A percentile compares a stretch with the other conserved stretches of the same genome.
phyloP scores from a whole-genome alignment of 2,888 invertebrate genomes.

The Enoplolaimus lenunculus region DNA sequence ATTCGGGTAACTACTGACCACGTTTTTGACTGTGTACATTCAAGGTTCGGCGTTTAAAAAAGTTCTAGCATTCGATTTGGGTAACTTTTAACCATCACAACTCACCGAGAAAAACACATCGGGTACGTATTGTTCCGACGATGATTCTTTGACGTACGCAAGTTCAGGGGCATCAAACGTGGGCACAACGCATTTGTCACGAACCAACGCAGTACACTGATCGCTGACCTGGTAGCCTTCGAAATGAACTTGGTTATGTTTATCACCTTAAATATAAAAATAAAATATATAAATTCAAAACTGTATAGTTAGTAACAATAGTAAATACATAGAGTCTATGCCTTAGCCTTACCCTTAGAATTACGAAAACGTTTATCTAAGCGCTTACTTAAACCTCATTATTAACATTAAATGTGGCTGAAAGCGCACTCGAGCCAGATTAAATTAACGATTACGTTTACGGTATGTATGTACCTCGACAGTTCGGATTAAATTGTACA shows the following conservation, averaged over 20 bases:
- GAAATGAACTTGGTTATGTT: conserved; percentile 80
- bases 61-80: conserved; percentile 1
- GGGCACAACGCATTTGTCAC: conserved; percentile 80
- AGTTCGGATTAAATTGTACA: too few relatives aligned
- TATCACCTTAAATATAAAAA: conserved; percentile 55
- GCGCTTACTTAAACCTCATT: too few relatives aligned
- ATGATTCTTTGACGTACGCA: conserved; percentile 82
- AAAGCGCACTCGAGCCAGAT: too few relatives aligned
- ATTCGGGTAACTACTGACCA: neutral
- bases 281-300: too few relatives aligned
- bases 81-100: too few relatives aligned
- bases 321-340: too few relatives aligned
- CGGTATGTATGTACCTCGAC: too few relatives aligned
- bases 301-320: too few relatives aligned
- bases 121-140: conserved; percentile 77
- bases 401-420: too few relatives aligned
- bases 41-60: neutral
- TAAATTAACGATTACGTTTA: too few relatives aligned
- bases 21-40: neutral
- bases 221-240: conserved; percentile 97
- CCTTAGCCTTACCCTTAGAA: too few relatives aligned
- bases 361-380: too few relatives aligned
- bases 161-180: conserved; percentile 92
- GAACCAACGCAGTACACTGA: conserved; percentile 89
- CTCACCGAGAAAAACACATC: conserved; percentile 94